Evolutionary conservation across 2,797 vertebrate genomes (phyloP).

Genomic region (Prunella strophiata): DNA sequence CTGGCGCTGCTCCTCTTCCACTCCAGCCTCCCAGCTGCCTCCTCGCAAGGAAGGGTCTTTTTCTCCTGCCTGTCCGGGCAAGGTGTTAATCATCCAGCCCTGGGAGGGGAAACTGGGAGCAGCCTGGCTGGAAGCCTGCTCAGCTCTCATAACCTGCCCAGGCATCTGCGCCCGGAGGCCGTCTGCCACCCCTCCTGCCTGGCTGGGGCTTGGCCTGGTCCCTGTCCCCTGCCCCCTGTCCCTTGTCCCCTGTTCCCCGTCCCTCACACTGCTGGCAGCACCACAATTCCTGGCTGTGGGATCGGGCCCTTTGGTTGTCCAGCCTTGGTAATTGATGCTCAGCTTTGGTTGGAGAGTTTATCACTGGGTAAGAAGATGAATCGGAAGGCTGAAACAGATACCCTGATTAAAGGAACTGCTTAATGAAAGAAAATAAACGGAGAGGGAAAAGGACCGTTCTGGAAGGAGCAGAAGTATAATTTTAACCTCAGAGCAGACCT

Average conservation of each 20-base stretch:
- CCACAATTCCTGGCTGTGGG: neutral
- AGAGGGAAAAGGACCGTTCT: conserved; percentile 76
- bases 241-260: neutral
- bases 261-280: accelerated
- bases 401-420: conserved; percentile 87
- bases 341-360: conserved; percentile 69
- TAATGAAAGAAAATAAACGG: conserved; percentile 86
- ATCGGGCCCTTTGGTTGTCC: neutral
- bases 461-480: conserved; percentile 77
- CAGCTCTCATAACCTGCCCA: neutral
- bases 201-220: neutral
- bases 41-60: conserved; percentile 20
- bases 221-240: neutral
- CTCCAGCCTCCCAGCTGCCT: neutral
- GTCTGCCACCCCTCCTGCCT: neutral
- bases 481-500: conserved; percentile 86
- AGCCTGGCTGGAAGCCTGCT: neutral
- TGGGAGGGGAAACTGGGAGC: conserved; percentile 34
- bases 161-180: accelerated
- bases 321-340: conserved; percentile 48
- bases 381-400: conserved; percentile 79
- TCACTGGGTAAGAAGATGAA: conserved; percentile 72
- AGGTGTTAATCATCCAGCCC: neutral
- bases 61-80: conserved; percentile 14
- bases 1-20: neutral